phyloP scores from a whole-genome alignment of 2,113 vertebrate species.

The Psittacula cyanocephala region DNA sequence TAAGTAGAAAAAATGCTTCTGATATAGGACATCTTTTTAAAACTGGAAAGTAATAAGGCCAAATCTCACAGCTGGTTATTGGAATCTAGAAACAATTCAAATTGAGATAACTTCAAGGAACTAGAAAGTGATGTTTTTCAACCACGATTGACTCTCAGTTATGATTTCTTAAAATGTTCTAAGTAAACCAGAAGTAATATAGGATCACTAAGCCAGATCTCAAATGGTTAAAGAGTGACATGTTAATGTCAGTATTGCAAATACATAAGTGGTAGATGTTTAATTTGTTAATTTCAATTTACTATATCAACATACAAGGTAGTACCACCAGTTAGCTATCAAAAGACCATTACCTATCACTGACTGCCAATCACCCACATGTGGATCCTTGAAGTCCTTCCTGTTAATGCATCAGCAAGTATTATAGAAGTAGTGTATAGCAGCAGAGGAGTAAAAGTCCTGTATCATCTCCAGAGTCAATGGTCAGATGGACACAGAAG shows the following conservation, averaged over 20 bases:
- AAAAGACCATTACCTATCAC: neutral
- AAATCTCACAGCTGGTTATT: neutral
- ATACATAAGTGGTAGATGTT: neutral
- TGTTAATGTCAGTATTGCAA: neutral
- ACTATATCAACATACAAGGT: neutral
- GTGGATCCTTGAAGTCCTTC: neutral
- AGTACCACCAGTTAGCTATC: neutral
- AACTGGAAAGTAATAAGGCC: neutral
- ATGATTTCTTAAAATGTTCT: neutral
- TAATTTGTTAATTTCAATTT: neutral
- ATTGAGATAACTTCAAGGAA: neutral
- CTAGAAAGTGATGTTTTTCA: neutral
- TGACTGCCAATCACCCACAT: neutral
- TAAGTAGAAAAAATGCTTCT: neutral
- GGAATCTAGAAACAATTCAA: neutral
- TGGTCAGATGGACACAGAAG: neutral
- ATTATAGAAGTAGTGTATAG: neutral
- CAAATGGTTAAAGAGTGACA: neutral
- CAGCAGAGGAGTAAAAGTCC: neutral
- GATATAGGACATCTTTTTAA: neutral
- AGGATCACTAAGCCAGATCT: neutral
- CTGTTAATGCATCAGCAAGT: neutral
- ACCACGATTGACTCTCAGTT: neutral
- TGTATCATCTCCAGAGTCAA: neutral
- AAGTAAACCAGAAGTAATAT: neutral